Evolutionary conservation across 2,797 vertebrate species (phyloP).

Genomic region (Lates japonicus): DNA sequence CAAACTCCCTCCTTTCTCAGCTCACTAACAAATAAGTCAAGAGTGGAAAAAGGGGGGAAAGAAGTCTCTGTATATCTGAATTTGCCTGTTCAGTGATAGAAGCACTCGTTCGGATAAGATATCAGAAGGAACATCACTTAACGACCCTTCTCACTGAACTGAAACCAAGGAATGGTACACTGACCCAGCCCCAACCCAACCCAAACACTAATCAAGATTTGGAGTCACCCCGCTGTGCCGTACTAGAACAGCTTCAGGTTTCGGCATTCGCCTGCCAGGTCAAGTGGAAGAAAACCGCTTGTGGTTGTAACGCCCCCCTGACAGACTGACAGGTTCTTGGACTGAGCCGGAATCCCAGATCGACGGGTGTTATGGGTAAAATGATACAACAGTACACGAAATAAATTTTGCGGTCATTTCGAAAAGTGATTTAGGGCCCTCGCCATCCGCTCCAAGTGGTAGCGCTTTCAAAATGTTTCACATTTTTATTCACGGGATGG

Average conservation of each 20-base stretch:
- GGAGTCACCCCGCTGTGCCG: constrained; percentile 25
- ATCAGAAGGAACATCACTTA: constrained; percentile 24
- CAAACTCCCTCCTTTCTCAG: constrained; percentile 25
- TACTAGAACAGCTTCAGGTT: constrained; percentile 51
- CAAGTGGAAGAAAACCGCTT: constrained; percentile 57
- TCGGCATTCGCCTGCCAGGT: constrained; percentile 58
- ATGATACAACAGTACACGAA: constrained; percentile 69
- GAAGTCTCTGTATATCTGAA: not conserved
- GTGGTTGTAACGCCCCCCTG: constrained; percentile 52
- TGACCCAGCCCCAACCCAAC: constrained; percentile 2
- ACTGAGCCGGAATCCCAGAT: constrained; percentile 37
- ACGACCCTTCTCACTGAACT: constrained; percentile 4
- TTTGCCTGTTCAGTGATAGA: constrained; percentile 28
- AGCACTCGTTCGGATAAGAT: not conserved
- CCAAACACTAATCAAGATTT: constrained; percentile 31
- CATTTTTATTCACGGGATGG: constrained; percentile 61
- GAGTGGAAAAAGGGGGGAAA: constrained; percentile 20
- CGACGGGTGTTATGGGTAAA: constrained; percentile 64
- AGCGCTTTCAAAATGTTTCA: constrained; percentile 60
- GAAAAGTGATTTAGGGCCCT: constrained; percentile 61
- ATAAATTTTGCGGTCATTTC: constrained; percentile 62
- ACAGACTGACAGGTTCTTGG: constrained; percentile 73
- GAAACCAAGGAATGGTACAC: constrained; percentile 15
- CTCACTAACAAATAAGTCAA: not conserved
- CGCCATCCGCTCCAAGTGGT: constrained; percentile 49